Evolutionary conservation across 2,797 vertebrate genomes (phyloP).

Genomic region (Brachyalestes nurse): DNA sequence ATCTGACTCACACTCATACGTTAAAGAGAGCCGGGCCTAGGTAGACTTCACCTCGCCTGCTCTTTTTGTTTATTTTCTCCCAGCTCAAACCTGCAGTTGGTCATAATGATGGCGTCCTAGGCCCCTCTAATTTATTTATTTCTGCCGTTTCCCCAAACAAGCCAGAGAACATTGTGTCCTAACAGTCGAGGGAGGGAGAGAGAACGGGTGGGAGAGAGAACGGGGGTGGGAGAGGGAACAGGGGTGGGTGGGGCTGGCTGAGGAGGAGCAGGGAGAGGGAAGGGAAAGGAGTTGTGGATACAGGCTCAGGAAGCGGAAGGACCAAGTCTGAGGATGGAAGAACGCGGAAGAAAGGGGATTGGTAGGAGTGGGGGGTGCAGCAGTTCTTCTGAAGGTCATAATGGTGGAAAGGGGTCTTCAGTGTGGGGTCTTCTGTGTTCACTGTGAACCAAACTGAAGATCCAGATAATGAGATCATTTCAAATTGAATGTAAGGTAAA

Average conservation of each 20-base stretch:
- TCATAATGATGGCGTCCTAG: constrained; percentile 64
- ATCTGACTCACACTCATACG: background rate
- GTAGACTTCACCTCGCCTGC: constrained; percentile 27
- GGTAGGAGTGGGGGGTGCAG: background rate
- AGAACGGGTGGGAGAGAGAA: background rate
- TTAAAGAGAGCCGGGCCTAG: background rate
- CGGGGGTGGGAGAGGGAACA: constrained; percentile 23
- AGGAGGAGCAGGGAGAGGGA: constrained; percentile 27
- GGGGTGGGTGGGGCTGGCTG: constrained; percentile 13
- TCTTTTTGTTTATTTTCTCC: constrained; percentile 70
- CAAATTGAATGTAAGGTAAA: no score
- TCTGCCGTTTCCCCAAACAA: constrained; percentile 77
- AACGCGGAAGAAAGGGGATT: background rate
- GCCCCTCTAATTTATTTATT: constrained; percentile 73
- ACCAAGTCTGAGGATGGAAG: background rate
- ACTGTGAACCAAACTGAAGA: no score
- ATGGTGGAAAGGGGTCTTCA: background rate
- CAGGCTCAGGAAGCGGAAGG: constrained; percentile 13
- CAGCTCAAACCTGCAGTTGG: constrained; percentile 56
- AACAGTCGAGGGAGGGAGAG: constrained; percentile 56
- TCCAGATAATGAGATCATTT: no score
- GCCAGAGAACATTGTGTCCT: constrained; percentile 77
- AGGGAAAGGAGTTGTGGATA: constrained; percentile 25
- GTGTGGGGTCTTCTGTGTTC: no score
- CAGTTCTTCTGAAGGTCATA: background rate